Percentiles rank a stretch among this genome's conserved stretches.
Evolutionary conservation across 1,140 invertebrate species (phyloP).

Genomic region (Subanguina moxae): DNA sequence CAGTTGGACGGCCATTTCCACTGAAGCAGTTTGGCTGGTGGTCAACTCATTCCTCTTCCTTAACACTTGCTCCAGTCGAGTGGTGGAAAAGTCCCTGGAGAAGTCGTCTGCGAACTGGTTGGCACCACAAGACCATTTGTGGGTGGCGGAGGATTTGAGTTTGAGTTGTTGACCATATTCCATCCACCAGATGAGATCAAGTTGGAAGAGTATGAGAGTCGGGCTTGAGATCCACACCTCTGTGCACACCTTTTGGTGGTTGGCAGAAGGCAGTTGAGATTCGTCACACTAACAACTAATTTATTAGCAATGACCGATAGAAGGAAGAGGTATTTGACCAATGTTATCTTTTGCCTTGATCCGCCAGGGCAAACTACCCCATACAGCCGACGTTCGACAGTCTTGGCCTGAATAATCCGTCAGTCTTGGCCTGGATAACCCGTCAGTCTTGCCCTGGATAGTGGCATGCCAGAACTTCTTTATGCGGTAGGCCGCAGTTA

Average conservation of each 20-base stretch:
- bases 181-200: conserved; percentile 39
- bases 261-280: too few species aligned
- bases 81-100: conserved; percentile 14
- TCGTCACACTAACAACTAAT: too few species aligned
- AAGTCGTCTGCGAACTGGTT: conserved; percentile 20
- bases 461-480: too few species aligned
- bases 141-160: background rate
- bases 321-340: too few species aligned
- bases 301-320: too few species aligned
- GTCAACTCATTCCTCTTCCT: background rate
- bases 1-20: conserved; percentile 4
- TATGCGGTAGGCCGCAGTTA: too few species aligned
- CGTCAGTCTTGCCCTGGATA: too few species aligned
- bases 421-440: too few species aligned
- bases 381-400: too few species aligned
- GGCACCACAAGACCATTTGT: background rate
- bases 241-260: background rate
- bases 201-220: conserved; percentile 18
- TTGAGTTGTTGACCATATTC: conserved; percentile 18
- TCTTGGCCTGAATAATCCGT: too few species aligned
- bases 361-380: too few species aligned
- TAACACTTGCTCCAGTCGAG: background rate
- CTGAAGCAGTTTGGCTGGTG: background rate
- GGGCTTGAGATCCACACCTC: background rate
- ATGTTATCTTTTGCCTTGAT: too few species aligned